A percentile compares a stretch with the other conserved stretches of the same genome.
These are phyloP conservation scores for Neoniphon sammara DNA, from an alignment of 2,797 vertebrate genomes.

Conservation along the genomic window DNA sequence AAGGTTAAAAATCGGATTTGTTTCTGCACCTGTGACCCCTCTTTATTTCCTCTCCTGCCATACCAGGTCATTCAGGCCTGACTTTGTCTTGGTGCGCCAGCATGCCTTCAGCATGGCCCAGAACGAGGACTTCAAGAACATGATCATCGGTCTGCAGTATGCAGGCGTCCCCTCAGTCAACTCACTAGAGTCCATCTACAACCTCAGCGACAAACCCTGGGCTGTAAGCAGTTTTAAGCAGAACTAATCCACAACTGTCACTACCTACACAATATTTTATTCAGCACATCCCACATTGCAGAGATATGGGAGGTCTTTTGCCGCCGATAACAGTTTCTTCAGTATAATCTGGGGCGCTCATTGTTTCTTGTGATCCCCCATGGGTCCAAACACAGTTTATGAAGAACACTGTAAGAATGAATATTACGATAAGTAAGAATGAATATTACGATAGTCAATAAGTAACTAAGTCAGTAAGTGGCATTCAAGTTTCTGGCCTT, in stretches of 20 bases:
- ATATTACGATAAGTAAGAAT: neutral
- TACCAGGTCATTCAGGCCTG: conserved; percentile 93
- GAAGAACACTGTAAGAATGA: neutral
- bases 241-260: neutral
- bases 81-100: conserved; percentile 95
- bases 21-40: neutral
- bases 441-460: neutral
- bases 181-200: conserved; percentile 96
- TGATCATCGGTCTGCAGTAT: conserved; percentile 97
- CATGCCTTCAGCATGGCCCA: conserved; percentile 98
- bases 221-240: conserved; percentile 86
- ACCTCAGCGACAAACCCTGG: conserved; percentile 98
- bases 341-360: neutral
- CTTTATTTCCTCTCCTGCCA: conserved; percentile 5
- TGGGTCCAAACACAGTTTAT: no score
- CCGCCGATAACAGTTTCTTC: neutral
- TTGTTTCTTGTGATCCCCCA: neutral
- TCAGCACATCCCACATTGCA: neutral
- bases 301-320: neutral
- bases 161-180: conserved; percentile 94
- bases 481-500: no score
- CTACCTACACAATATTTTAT: conserved; percentile 14
- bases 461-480: neutral
- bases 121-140: conserved; percentile 95
- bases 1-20: no score